These are phyloP conservation scores for Steinernema scapterisci DNA, from an alignment of 2,888 invertebrate species.

Conservation along the genomic window DNA sequence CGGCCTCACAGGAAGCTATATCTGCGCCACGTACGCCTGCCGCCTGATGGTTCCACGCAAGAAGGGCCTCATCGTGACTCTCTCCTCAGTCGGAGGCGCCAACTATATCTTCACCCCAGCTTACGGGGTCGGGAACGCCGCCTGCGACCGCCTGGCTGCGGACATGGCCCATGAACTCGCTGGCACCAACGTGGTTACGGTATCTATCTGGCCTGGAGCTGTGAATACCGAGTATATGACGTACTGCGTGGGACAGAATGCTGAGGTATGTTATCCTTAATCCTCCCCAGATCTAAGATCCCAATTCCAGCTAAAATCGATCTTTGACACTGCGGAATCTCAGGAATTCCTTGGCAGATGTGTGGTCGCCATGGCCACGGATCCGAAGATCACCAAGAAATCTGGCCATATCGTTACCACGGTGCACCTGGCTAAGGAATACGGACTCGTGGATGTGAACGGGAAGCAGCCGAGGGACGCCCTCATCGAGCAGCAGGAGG, in stretches of 20 bases:
- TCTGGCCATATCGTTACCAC: constrained; percentile 67
- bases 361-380: constrained; percentile 63
- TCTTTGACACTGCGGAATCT: constrained; percentile 49
- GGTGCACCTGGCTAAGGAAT: constrained; percentile 68
- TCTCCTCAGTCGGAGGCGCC: constrained; percentile 68
- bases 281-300: neutral
- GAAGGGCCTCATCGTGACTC: constrained; percentile 67
- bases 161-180: constrained; percentile 68
- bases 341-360: constrained; percentile 63
- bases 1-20: constrained; percentile 68
- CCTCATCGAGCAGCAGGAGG: neutral
- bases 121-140: constrained; percentile 69
- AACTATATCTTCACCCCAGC: constrained; percentile 68
- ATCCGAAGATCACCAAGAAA: constrained; percentile 66
- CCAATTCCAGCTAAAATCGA: neutral
- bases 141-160: constrained; percentile 68
- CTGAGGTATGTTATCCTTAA: neutral
- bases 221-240: constrained; percentile 68
- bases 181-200: constrained; percentile 65
- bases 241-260: neutral
- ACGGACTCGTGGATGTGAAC: constrained; percentile 68
- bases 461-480: constrained; percentile 47
- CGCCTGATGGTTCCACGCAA: constrained; percentile 67
- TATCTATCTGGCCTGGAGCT: constrained; percentile 70
- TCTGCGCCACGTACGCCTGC: constrained; percentile 68